These are phyloP conservation scores for Cynodonichthys magdalenae DNA, from an alignment of 2,797 vertebrate genomes.

Conservation along the genomic window DNA sequence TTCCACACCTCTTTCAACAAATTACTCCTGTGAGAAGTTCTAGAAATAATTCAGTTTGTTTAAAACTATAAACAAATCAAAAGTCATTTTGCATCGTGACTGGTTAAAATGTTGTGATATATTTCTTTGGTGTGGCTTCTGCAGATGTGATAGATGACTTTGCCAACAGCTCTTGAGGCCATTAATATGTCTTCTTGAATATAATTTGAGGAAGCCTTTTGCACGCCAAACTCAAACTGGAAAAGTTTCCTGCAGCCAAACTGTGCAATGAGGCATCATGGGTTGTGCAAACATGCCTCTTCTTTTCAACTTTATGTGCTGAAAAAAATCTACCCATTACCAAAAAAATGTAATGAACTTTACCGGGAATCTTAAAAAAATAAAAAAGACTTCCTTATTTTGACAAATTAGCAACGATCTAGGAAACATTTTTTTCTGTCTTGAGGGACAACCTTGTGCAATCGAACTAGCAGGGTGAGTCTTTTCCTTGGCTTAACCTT, in stretches of 20 bases:
- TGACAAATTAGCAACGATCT: not conserved
- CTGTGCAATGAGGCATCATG: not conserved
- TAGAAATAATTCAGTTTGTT: no score
- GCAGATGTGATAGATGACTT: slow-evolving; percentile 2
- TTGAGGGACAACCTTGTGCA: no score
- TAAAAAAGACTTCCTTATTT: slow-evolving; percentile 2
- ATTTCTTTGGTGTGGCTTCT: not conserved
- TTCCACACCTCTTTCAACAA: no score
- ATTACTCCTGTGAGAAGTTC: no score
- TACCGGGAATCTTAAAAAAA: not conserved
- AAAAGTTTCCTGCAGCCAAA: slow-evolving; percentile 1
- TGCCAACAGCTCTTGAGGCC: slow-evolving; percentile 13
- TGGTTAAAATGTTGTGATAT: not conserved
- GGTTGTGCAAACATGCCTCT: not conserved
- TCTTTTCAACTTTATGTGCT: not conserved
- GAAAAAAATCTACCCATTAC: not conserved
- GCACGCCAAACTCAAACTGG: slow-evolving; percentile 12
- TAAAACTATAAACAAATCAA: no score
- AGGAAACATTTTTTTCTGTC: no score
- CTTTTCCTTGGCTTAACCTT: not conserved
- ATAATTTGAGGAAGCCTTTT: slow-evolving; percentile 1
- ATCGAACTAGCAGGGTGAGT: not conserved
- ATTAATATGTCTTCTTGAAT: not conserved
- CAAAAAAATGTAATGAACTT: no score
- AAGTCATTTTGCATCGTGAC: not conserved